Percentiles rank a stretch among this genome's conserved stretches.
These are phyloP conservation scores for Eupithecia exiguata DNA, from an alignment of 2,888 invertebrate genomes.

Conservation along the genomic window DNA sequence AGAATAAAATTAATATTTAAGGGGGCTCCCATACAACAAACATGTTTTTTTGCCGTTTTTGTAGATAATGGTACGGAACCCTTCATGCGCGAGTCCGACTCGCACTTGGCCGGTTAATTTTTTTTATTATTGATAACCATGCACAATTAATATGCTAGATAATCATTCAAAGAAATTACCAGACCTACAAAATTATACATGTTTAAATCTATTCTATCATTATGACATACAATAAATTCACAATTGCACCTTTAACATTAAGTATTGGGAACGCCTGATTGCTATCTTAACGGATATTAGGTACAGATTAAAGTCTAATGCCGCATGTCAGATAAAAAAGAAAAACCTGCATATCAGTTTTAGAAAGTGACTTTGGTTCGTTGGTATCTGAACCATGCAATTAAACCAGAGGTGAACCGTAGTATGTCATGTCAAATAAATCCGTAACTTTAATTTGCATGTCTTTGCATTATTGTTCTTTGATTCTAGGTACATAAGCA, in stretches of 20 bases:
- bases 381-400: slow-evolving; percentile 1
- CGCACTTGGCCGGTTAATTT: too few species aligned
- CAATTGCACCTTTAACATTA: neutral
- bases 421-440: neutral
- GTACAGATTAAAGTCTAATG: neutral
- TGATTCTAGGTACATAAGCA: neutral
- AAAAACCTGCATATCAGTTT: neutral
- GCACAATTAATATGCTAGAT: too few species aligned
- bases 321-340: neutral
- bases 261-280: slow-evolving; percentile 5
- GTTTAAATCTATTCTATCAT: too few species aligned
- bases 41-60: too few species aligned
- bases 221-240: too few species aligned
- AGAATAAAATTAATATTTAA: too few species aligned
- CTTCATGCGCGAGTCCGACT: too few species aligned
- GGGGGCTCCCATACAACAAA: too few species aligned
- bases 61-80: too few species aligned
- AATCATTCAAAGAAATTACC: too few species aligned
- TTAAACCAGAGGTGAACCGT: neutral
- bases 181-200: too few species aligned
- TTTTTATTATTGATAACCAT: too few species aligned
- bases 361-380: slow-evolving; percentile 6
- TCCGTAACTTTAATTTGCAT: neutral
- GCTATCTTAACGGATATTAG: neutral
- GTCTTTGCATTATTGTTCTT: neutral